Conservation (phyloP, 2,797 vertebrate genomes). For the Sebastes vulpes region DNA sequence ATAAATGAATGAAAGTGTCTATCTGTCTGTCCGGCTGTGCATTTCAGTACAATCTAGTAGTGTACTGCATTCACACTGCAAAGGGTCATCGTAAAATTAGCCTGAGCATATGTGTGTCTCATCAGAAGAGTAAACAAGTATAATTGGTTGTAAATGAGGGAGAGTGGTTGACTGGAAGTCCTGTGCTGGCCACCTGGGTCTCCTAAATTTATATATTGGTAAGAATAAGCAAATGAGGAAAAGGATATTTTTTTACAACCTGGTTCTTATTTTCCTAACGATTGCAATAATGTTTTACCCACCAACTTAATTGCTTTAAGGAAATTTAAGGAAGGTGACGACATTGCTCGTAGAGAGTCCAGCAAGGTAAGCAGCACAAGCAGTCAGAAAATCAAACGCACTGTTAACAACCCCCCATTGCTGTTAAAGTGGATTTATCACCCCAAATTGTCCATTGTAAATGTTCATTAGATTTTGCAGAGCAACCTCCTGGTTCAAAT, state of each 20-base stretch:
- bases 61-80: slow-evolving; percentile 35
- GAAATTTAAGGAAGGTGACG: slow-evolving; percentile 29
- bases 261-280: neutral
- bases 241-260: slow-evolving; percentile 16
- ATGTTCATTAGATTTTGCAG: slow-evolving; percentile 2
- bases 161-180: slow-evolving; percentile 56
- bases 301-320: slow-evolving; percentile 6
- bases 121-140: slow-evolving; percentile 60
- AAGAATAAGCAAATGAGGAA: slow-evolving; percentile 11
- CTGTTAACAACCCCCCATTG: slow-evolving; percentile 9
- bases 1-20: slow-evolving; percentile 41
- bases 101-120: slow-evolving; percentile 32
- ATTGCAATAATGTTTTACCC: slow-evolving; percentile 39
- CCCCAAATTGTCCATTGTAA: neutral
- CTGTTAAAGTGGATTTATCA: neutral
- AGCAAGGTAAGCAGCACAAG: neutral
- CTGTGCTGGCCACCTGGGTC: slow-evolving; percentile 1
- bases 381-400: slow-evolving; percentile 3
- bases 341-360: neutral
- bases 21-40: slow-evolving; percentile 3
- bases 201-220: slow-evolving; percentile 22
- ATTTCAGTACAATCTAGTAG: slow-evolving; percentile 34
- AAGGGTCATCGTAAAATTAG: slow-evolving; percentile 41
- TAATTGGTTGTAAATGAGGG: slow-evolving; percentile 56
- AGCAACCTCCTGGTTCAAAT: neutral